Percentiles rank a stretch among this genome's conserved stretches.
Conservation (phyloP, 2,797 vertebrate genomes). For the Cyprinodon diabolis region DNA sequence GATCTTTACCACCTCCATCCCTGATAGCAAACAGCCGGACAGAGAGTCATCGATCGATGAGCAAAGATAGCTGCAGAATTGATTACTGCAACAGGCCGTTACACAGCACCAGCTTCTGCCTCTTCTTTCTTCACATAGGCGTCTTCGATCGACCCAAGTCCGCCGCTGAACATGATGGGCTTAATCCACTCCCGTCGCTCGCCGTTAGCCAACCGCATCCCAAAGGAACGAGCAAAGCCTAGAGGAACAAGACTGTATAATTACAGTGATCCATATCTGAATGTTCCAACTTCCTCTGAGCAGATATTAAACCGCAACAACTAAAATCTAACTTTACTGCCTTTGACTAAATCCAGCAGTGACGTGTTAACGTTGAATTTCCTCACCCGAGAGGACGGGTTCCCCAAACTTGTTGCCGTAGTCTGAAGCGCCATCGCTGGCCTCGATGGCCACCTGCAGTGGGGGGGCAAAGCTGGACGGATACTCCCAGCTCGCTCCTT, state of each 20-base stretch:
- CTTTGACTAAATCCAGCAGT: too few species aligned
- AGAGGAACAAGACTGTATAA: background rate
- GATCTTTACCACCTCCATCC: conserved; percentile 93
- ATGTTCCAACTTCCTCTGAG: background rate
- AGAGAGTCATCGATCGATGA: conserved; percentile 3
- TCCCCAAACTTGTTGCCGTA: conserved; percentile 97
- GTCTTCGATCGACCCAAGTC: conserved; percentile 89
- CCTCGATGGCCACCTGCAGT: conserved; percentile 89
- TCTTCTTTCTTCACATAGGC: conserved; percentile 83
- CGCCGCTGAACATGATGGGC: conserved; percentile 95
- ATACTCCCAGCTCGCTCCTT: conserved; percentile 84
- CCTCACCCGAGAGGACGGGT: conserved; percentile 87
- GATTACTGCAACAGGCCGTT: conserved; percentile 5
- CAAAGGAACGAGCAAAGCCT: conserved; percentile 95
- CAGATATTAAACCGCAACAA: background rate
- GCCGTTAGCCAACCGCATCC: conserved; percentile 82
- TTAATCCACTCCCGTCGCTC: conserved; percentile 93
- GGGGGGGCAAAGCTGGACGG: conserved; percentile 87
- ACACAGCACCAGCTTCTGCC: conserved; percentile 79
- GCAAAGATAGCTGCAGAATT: conserved; percentile 29
- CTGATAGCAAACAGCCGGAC: conserved; percentile 62
- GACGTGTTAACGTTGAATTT: background rate
- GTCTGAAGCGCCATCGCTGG: conserved; percentile 92
- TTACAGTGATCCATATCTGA: background rate
- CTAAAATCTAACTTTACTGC: background rate